Percentiles rank a stretch among this genome's conserved stretches.
Evolutionary conservation across 2,797 vertebrate genomes (phyloP).

Genomic region (Xiphorhynchus erythropygius): DNA sequence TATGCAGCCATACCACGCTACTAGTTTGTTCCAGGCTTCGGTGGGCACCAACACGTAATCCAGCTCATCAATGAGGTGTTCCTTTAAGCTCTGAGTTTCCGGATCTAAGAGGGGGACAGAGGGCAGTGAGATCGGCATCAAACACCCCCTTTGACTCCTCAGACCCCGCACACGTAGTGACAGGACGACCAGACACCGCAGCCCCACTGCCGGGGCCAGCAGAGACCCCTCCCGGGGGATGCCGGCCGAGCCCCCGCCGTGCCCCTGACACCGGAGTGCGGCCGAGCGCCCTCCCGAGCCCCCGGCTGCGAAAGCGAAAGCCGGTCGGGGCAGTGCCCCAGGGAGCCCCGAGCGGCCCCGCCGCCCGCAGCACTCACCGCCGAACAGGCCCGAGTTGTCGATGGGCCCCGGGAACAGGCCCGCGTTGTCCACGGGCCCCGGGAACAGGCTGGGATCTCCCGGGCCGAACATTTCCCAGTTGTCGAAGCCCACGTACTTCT

Average conservation of each 20-base stretch:
- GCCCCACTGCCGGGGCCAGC: accelerated
- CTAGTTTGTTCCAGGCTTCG: slow-evolving; percentile 92
- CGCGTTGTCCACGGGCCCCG: slow-evolving; percentile 95
- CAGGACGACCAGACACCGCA: accelerated
- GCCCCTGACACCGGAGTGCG: accelerated
- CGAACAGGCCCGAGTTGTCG: slow-evolving; percentile 94
- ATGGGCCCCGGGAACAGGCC: slow-evolving; percentile 93
- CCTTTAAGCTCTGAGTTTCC: slow-evolving; percentile 88
- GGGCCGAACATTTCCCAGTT: slow-evolving; percentile 95
- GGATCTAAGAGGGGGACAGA: slow-evolving; percentile 77
- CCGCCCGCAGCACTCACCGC: slow-evolving; percentile 78
- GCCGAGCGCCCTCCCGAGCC: accelerated
- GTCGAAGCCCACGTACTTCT: slow-evolving; percentile 97
- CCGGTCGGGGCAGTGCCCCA: not conserved
- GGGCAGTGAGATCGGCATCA: not conserved
- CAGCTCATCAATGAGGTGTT: slow-evolving; percentile 95
- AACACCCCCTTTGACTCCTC: not conserved
- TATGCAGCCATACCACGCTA: slow-evolving; percentile 90
- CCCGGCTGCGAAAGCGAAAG: not conserved
- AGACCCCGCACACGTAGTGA: accelerated
- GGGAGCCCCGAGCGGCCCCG: not conserved
- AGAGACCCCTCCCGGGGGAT: no score
- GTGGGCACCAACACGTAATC: slow-evolving; percentile 94
- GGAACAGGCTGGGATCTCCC: slow-evolving; percentile 88
- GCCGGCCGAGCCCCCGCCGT: no score